A percentile compares a stretch with the other conserved stretches of the same genome.
Conservation (phyloP, 2,113 vertebrate species). For the Nannospalax galili region DNA sequence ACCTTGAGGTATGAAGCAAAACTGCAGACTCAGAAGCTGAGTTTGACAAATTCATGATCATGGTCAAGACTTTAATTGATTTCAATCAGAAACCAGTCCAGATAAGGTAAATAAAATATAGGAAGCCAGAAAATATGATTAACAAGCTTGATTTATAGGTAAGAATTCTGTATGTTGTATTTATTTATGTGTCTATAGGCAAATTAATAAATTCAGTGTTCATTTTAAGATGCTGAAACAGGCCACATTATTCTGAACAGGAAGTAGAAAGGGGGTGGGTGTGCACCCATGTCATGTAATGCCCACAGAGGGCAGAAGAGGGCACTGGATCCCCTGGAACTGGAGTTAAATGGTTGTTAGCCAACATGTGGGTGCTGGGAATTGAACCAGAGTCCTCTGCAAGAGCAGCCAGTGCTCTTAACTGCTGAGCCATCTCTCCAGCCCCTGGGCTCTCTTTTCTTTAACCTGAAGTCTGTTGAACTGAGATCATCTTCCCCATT, state of each 20-base stretch:
- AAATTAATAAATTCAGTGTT: not conserved
- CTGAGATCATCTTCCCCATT: not conserved
- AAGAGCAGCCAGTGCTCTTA: too few relatives aligned
- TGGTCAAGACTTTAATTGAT: slow-evolving; percentile 4
- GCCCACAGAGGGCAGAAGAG: too few relatives aligned
- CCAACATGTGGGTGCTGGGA: too few relatives aligned
- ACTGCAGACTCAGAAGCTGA: not conserved
- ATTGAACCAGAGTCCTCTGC: too few relatives aligned
- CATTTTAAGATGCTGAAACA: not conserved
- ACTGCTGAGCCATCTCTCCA: too few relatives aligned
- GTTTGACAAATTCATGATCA: not conserved
- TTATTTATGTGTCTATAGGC: not conserved
- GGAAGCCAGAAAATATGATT: not conserved
- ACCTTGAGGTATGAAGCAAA: not conserved
- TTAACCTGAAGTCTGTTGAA: not conserved
- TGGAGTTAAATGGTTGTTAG: too few relatives aligned
- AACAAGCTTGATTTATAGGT: not conserved
- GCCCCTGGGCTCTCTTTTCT: not conserved
- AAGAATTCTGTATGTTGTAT: not conserved
- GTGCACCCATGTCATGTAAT: too few relatives aligned
- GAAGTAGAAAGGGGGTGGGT: not conserved
- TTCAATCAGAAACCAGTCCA: not conserved
- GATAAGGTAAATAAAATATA: not conserved
- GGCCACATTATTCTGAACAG: not conserved
- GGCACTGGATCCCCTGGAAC: too few relatives aligned